Percentiles rank a stretch among this genome's conserved stretches.
Evolutionary conservation across 1,140 invertebrate genomes (phyloP).

Genomic region (Cydia amplana): DNA sequence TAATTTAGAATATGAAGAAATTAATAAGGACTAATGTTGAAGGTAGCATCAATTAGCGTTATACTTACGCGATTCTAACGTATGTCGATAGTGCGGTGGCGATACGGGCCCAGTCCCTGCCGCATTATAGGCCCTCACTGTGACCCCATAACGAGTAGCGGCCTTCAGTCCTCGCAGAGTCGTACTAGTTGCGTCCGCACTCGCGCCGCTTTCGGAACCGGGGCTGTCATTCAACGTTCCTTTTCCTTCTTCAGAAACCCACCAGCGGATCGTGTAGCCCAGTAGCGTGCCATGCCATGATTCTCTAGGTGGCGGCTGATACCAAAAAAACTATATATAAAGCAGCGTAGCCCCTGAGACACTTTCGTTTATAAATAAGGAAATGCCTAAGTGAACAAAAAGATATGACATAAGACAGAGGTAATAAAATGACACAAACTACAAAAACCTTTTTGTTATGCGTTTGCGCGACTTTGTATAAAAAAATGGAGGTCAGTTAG

Average conservation of each 20-base stretch:
- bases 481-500: no score
- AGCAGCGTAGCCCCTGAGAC: no score
- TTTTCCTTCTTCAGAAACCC: slow-evolving; percentile 68
- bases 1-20: no score
- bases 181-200: slow-evolving; percentile 81
- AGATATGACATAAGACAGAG: no score
- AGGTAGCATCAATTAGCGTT: slow-evolving; percentile 8
- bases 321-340: slow-evolving; percentile 6
- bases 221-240: slow-evolving; percentile 46
- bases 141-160: slow-evolving; percentile 90
- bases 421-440: no score
- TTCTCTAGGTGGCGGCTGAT: slow-evolving; percentile 83
- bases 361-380: no score
- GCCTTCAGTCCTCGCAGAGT: slow-evolving; percentile 87
- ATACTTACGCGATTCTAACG: slow-evolving; percentile 89
- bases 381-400: no score
- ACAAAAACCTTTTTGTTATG: no score
- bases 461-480: no score
- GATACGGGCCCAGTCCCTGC: slow-evolving; percentile 91
- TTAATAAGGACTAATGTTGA: no score
- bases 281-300: slow-evolving; percentile 90
- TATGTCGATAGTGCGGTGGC: slow-evolving; percentile 86
- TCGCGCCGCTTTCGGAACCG: slow-evolving; percentile 79
- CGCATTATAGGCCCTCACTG: slow-evolving; percentile 92
- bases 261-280: slow-evolving; percentile 89